Conservation (phyloP, 1,140 invertebrate genomes). For the Brachionus koreanus region DNA sequence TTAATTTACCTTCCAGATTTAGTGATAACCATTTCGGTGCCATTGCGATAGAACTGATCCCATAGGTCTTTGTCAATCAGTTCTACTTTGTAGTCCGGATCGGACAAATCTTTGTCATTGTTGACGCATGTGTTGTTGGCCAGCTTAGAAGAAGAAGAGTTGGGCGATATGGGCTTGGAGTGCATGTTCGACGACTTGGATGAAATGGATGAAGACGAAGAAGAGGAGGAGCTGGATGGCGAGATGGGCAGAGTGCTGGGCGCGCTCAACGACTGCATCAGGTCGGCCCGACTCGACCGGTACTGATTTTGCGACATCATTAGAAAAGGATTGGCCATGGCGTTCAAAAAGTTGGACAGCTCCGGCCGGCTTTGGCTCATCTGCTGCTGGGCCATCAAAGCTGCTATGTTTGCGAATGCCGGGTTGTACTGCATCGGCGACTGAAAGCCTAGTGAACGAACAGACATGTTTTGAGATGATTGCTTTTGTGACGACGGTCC, state of each 20-base stretch:
- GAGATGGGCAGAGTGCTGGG: constrained; percentile 9
- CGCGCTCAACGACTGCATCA: background rate
- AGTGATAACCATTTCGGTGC: constrained; percentile 45
- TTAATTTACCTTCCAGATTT: constrained; percentile 26
- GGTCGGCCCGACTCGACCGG: background rate
- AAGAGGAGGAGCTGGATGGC: background rate
- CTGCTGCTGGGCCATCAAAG: background rate
- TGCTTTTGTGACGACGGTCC: background rate
- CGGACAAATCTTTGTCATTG: background rate
- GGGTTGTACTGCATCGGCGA: background rate
- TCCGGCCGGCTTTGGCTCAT: background rate
- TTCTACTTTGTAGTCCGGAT: background rate
- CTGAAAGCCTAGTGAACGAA: background rate
- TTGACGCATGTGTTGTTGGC: background rate
- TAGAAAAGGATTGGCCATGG: constrained; percentile 10
- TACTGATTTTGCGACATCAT: constrained; percentile 18
- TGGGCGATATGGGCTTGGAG: background rate
- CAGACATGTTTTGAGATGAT: constrained; percentile 5
- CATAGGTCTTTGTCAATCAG: constrained; percentile 18
- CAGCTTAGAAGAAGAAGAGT: background rate
- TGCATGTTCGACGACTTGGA: background rate
- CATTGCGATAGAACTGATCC: constrained; percentile 26
- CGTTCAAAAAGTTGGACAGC: background rate
- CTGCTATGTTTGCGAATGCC: background rate
- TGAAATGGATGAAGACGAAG: constrained; percentile 8